A percentile compares a stretch with the other conserved stretches of the same genome.
These are phyloP conservation scores for Patella vulgata DNA, from an alignment of 1,140 invertebrate genomes.

Conservation along the genomic window DNA sequence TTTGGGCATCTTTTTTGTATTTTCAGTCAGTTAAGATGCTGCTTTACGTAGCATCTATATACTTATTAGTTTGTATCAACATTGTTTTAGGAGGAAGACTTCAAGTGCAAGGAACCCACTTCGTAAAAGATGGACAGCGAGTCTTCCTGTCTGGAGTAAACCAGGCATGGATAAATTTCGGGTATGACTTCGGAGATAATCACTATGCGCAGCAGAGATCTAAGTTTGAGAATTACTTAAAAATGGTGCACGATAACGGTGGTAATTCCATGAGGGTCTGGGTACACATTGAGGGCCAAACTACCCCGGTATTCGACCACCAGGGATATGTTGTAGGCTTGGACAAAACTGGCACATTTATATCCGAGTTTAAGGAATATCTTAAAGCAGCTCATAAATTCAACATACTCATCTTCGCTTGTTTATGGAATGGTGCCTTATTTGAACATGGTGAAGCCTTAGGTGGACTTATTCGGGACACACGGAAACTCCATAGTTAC, in stretches of 20 bases:
- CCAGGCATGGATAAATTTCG: constrained; percentile 65
- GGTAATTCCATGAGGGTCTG: constrained; percentile 67
- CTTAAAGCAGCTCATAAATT: constrained; percentile 38
- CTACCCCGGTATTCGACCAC: constrained; percentile 50
- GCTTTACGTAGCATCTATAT: no score
- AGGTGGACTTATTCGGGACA: constrained; percentile 51
- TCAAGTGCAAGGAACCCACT: constrained; percentile 27
- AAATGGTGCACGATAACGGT: constrained; percentile 55
- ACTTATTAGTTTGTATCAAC: no score
- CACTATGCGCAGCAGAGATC: constrained; percentile 47
- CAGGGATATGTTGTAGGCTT: constrained; percentile 39
- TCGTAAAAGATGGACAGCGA: constrained; percentile 54
- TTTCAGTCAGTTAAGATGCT: no score
- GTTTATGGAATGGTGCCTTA: constrained; percentile 63
- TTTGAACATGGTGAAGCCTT: constrained; percentile 7
- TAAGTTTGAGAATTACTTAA: constrained; percentile 56
- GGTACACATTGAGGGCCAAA: constrained; percentile 66
- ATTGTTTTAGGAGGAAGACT: no score
- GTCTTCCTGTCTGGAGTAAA: constrained; percentile 67
- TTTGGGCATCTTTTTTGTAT: no score
- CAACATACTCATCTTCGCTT: constrained; percentile 63
- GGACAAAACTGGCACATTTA: constrained; percentile 38
- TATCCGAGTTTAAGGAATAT: constrained; percentile 44
- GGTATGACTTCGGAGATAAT: constrained; percentile 62
- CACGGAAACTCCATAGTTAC: constrained; percentile 61